phyloP scores from a whole-genome alignment of 1,140 invertebrate genomes.

The Drosophila santomea region DNA sequence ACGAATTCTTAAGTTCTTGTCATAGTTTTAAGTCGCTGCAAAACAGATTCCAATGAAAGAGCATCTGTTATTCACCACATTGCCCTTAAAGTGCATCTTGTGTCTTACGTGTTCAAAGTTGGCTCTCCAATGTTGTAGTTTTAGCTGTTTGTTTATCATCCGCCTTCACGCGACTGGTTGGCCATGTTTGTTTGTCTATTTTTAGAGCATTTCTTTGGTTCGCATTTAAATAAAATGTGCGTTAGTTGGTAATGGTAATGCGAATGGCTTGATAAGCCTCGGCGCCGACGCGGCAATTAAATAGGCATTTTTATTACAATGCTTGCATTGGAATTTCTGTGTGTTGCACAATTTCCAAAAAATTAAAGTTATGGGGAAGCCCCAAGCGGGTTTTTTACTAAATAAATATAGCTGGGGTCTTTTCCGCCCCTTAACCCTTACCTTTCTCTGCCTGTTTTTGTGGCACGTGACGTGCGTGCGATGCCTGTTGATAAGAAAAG shows the following conservation, averaged over 20 bases:
- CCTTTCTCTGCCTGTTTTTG: slow-evolving; percentile 17
- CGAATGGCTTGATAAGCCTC: slow-evolving; percentile 59
- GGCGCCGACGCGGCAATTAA: slow-evolving; percentile 73
- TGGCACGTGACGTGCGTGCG: slow-evolving; percentile 74
- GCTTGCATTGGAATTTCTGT: slow-evolving; percentile 62
- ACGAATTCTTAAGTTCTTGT: too few relatives aligned
- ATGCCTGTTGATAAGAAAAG: slow-evolving; percentile 57
- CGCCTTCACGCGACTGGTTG: slow-evolving; percentile 31
- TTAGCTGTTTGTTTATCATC: slow-evolving; percentile 30
- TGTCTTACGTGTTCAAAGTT: slow-evolving; percentile 33
- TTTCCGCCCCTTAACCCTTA: slow-evolving; percentile 7
- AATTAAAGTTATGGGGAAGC: slow-evolving; percentile 37
- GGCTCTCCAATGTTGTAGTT: slow-evolving; percentile 35
- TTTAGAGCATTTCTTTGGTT: slow-evolving; percentile 70
- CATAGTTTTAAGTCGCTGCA: too few relatives aligned
- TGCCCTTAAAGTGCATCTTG: slow-evolving; percentile 12
- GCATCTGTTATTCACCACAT: slow-evolving; percentile 13
- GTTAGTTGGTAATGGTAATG: slow-evolving; percentile 55
- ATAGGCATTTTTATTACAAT: slow-evolving; percentile 66
- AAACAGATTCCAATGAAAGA: not conserved
- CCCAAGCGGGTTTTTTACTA: slow-evolving; percentile 26
- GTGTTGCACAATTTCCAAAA: slow-evolving; percentile 71
- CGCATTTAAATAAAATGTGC: slow-evolving; percentile 74
- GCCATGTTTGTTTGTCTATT: slow-evolving; percentile 52
- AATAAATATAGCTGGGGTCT: slow-evolving; percentile 5